Percentiles rank a stretch among this genome's conserved stretches.
Conservation (phyloP, 2,888 invertebrate species). For the Scaptomyza polygonia region DNA sequence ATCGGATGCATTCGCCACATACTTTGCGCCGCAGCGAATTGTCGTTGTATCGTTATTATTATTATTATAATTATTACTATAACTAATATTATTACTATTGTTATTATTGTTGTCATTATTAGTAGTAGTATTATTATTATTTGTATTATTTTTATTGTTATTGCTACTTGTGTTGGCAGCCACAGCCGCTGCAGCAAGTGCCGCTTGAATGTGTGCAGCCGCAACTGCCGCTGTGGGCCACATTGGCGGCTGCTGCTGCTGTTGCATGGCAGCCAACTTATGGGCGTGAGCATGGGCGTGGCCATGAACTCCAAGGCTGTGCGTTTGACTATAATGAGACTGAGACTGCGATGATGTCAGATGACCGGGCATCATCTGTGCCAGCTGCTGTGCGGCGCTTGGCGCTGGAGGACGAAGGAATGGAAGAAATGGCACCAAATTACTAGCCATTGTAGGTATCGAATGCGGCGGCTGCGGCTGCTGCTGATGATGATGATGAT, state of each 20-base stretch:
- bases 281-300: constrained; percentile 43
- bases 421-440: constrained; percentile 81
- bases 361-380: constrained; percentile 70
- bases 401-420: constrained; percentile 81
- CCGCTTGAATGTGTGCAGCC: constrained; percentile 87
- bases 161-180: constrained; percentile 55
- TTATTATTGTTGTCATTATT: constrained; percentile 5
- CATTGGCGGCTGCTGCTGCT: constrained; percentile 82
- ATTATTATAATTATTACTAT: not conserved
- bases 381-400: constrained; percentile 83
- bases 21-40: not conserved
- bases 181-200: constrained; percentile 81
- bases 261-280: constrained; percentile 68
- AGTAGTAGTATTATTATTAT: constrained; percentile 37
- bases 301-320: constrained; percentile 23
- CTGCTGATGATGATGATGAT: not conserved
- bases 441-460: constrained; percentile 33
- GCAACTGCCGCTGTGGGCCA: constrained; percentile 88
- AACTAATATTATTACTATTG: not conserved
- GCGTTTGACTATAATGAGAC: constrained; percentile 34
- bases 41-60: constrained; percentile 4
- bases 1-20: constrained; percentile 13
- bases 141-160: constrained; percentile 29
- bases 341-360: constrained; percentile 22
- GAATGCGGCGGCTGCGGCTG: constrained; percentile 3